phyloP scores from a whole-genome alignment of 2,888 invertebrate species.

The Lingula anatina region DNA sequence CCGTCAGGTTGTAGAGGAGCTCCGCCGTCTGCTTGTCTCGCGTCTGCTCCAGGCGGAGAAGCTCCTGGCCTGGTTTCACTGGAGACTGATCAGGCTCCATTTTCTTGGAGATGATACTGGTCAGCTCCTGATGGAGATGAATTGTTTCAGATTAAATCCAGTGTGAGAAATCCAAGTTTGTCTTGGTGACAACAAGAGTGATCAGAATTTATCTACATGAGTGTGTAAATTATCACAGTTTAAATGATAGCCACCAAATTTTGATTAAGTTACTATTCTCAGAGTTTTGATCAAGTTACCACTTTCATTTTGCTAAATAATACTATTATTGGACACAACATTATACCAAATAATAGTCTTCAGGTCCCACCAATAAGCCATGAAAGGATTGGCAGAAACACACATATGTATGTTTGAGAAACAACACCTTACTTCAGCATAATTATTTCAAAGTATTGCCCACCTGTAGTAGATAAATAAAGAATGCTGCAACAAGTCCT shows the following conservation, averaged over 20 bases:
- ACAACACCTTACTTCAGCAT: not conserved
- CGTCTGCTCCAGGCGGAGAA: slow-evolving; percentile 15
- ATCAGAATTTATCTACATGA: too few species aligned
- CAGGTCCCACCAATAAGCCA: too few species aligned
- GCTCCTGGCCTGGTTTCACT: slow-evolving; percentile 9
- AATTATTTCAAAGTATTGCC: not conserved
- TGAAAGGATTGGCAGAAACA: too few species aligned
- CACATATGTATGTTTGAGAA: too few species aligned
- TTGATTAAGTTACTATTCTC: not conserved
- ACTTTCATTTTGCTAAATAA: too few species aligned
- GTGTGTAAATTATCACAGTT: too few species aligned
- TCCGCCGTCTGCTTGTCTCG: slow-evolving; percentile 4
- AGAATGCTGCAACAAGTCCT: slow-evolving; percentile 30
- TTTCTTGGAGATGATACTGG: slow-evolving; percentile 19
- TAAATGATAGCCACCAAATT: too few species aligned
- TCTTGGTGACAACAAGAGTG: too few species aligned
- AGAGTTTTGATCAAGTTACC: not conserved
- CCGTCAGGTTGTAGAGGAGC: slow-evolving; percentile 9
- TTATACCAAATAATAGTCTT: not conserved
- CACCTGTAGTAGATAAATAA: slow-evolving; percentile 30
- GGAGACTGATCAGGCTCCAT: slow-evolving; percentile 6
- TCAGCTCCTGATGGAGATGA: slow-evolving; percentile 29
- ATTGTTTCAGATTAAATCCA: too few species aligned
- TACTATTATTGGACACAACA: not conserved
- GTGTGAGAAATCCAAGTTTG: too few species aligned